Evolutionary conservation across 2,797 vertebrate genomes (phyloP), one percentile per base, ranked within the genome.

Genomic region (Sternarchorhynchus goeldii): DNA sequence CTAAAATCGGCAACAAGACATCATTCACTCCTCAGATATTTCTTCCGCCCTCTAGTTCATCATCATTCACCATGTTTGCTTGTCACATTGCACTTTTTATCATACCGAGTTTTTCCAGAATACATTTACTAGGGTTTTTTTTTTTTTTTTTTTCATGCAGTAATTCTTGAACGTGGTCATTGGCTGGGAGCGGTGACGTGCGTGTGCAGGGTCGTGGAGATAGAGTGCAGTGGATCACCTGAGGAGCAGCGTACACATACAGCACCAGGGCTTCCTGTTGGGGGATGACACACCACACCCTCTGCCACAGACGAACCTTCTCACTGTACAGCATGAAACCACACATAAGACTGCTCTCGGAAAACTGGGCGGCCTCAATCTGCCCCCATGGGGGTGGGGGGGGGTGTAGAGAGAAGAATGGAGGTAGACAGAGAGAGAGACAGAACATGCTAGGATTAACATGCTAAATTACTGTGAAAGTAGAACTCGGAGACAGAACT

Each of bases 271-370:
- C 92, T 59, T 96, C 93, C 4, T 93, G 92, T 78, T 91, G 93
- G 34, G 93, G 92, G 76, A 98, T 91, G 50, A 96, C 92, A 55
- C 93, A 94, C 96, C 96, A 97, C 2, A 94, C 90, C 79, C 92
- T 93, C 82, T 95, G 95, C 92, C 92, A 94, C 0, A 92, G 93
- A 80, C 94, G 94, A 2, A 93, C 91, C 82, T 93, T 92, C 84
- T 95, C 94, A 69, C 93, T 93, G 20, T 97, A 95, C 68, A 93
- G 94, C 84, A 98, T 91, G 87, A 97, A 96, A 76, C 96, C 92
- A 81, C 95, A 96, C 64, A 96, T 92, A 6, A 94, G 76, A 0
- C 90, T 90, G 78, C 94, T 94, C 80, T 89, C 88, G 58, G 91
- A 93, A 8, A 92, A 91, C 80, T 93, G 90, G 18, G 93, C 90